Evolutionary conservation across 1,140 invertebrate genomes (phyloP).

Genomic region (Formica exsecta): DNA sequence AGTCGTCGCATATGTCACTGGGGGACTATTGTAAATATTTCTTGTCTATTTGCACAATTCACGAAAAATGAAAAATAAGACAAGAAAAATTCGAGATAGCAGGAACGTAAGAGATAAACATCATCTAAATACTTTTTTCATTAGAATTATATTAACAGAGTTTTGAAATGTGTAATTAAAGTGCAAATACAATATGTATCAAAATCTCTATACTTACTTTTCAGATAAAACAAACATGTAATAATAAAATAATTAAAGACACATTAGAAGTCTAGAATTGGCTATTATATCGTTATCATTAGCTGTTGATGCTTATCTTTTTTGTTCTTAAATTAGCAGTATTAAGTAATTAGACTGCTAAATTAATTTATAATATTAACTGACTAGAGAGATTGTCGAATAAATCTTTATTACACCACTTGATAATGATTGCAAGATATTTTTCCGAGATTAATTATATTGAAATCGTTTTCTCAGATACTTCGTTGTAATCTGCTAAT

Average conservation of each 20-base stretch:
- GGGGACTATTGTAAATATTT: constrained; percentile 32
- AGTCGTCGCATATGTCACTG: constrained; percentile 7
- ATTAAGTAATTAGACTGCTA: background rate
- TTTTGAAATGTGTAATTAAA: background rate
- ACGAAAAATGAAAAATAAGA: background rate
- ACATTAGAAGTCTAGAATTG: background rate
- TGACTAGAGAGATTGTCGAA: background rate
- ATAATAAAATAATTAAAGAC: background rate
- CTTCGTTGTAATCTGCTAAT: constrained; percentile 13
- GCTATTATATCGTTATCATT: background rate
- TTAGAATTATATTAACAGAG: background rate
- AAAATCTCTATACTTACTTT: background rate
- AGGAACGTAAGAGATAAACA: background rate
- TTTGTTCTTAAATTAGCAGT: background rate
- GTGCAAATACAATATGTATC: background rate
- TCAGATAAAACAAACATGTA: background rate
- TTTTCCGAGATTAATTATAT: background rate
- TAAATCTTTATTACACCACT: background rate
- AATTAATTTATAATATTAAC: background rate
- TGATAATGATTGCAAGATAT: background rate
- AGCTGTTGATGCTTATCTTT: background rate
- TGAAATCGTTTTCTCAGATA: background rate
- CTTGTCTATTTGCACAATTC: background rate
- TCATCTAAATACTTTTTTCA: background rate
- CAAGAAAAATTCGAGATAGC: constrained; percentile 7